Base-by-base conservation (phyloP, 2,797 vertebrate species). In the Rhinophrynus dorsalis region DNA sequence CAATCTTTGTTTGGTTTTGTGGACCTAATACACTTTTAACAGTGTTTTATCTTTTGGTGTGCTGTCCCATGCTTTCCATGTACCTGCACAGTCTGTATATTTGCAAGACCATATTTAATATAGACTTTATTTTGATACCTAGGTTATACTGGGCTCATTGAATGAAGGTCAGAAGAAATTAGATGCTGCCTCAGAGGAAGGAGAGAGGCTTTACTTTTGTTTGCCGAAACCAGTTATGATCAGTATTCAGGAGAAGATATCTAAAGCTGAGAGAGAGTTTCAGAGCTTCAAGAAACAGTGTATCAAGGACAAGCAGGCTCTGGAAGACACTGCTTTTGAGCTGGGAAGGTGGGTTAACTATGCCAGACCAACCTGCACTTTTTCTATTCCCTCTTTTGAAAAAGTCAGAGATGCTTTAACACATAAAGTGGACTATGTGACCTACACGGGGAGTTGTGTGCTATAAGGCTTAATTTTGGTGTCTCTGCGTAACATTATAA, bases 191-290 rank as follows among this genome's bases (percentile, higher is more conserved):
- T 94, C 92, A 48, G 93, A 94, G 27, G 92, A 97, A 83, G 96
- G 94, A 76, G 94, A 98, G 81, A 94, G 88, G 74, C 82, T 98
- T 15, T 93, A 90, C 2, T 84, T 92, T 38, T 92, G 95, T 75
- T 90, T 98, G 51, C 88, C 96, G 20, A 93, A 96, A 85, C 84
- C 92, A 74, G 86, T 88, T 2, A 92, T 93, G 26, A 86, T 86
- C 6, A 91, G 87, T 75, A 92, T 98, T 72, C 94, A 97, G 85
- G 94, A 97, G 58, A 93, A 95, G 77, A 86, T 98, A 42, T 90
- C 88, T 0, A 94, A 91, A 71, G 91, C 94, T 59, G 94, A 96
- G 30, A 91, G 96, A 79, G 94, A 93, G 74, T 96, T 97, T 81
- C 93, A 97, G 61, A 83, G 86, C 33, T 96, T 98, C 32, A 88